Evolutionary conservation across 2,888 invertebrate species (phyloP), one percentile per base, ranked within the genome.

Genomic region (Osedax fenrisi): DNA sequence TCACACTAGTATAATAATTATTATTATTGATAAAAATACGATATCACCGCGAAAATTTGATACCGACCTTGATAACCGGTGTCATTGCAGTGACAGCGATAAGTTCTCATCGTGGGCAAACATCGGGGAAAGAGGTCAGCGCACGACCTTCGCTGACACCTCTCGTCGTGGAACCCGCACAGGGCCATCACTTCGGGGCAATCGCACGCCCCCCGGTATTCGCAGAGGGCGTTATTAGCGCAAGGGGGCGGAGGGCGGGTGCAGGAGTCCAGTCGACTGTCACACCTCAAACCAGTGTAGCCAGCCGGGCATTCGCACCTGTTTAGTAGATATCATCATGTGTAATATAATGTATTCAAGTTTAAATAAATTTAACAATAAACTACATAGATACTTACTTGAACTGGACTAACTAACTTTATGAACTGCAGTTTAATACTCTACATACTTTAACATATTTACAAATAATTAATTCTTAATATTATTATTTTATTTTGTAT

Each of bases 141-240:
- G 77, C 83, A 83, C 61, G 71, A 24, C 5, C 64, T 64, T 2
- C 41, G 56, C 75, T 83, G 83, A 69, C 83, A 83, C 2, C 77
- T 75, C 26, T 81, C 81, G 75, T 83, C 80, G 74, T 80, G 76
- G 81, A 81, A 81, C n/a, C 81, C 81, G 76, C 83, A 83, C n/a
- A 68, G 24, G 5, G 71, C 62, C 2, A 81, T 77, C 3, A 82
- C 77, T 72, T 81, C 80, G 1, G 27, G 5, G 76, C 83, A 83
- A 68, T 78, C 77, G 77, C 82, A 82, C 66, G 77, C 59, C 1
- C 81, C 81, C 17, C 72, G 74, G 77, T 81, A 82, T 0, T 68
- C 67, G 77, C 82, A 82, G 25, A 21, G 62, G n/a, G 81, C 82
- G 10, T 77, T 75, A 75, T 82, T 79, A n/a, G 72, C 5, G 67